Evolutionary conservation across 2,888 invertebrate genomes (phyloP).

Genomic region (Nephrotoma appendiculata): DNA sequence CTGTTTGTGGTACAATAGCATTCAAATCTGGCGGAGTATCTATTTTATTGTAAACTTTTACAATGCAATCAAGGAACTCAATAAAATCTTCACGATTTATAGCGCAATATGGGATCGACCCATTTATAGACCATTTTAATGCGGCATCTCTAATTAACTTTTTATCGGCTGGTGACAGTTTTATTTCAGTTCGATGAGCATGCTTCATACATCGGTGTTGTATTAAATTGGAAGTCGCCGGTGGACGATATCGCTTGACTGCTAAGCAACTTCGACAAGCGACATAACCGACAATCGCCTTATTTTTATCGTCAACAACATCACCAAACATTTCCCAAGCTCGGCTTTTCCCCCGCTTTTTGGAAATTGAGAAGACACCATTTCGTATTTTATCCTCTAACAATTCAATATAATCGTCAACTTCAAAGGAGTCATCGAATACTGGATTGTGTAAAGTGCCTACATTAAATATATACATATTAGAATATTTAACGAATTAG

Average conservation of each 20-base stretch:
- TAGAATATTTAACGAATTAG: background rate
- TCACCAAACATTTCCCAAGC: background rate
- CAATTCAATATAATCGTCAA: background rate
- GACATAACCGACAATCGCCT: background rate
- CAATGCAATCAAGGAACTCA: background rate
- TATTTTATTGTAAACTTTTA: background rate
- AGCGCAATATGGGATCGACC: background rate
- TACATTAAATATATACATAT: background rate
- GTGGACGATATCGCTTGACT: background rate
- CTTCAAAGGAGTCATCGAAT: background rate
- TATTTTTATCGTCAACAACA: background rate
- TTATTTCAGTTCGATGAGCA: background rate
- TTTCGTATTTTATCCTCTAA: background rate
- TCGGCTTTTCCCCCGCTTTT: background rate
- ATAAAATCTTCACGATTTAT: background rate
- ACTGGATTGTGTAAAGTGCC: background rate
- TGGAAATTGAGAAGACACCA: background rate
- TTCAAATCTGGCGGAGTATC: background rate
- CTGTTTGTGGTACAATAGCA: background rate
- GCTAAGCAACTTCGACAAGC: background rate
- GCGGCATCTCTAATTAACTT: background rate
- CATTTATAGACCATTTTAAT: background rate
- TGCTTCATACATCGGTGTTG: background rate
- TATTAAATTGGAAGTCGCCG: background rate
- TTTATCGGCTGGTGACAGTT: background rate